These are phyloP conservation scores for Hydractinia echinata DNA, from an alignment of 30 jellyfish, hydroid and myxozoan species.

Conservation along the genomic window DNA sequence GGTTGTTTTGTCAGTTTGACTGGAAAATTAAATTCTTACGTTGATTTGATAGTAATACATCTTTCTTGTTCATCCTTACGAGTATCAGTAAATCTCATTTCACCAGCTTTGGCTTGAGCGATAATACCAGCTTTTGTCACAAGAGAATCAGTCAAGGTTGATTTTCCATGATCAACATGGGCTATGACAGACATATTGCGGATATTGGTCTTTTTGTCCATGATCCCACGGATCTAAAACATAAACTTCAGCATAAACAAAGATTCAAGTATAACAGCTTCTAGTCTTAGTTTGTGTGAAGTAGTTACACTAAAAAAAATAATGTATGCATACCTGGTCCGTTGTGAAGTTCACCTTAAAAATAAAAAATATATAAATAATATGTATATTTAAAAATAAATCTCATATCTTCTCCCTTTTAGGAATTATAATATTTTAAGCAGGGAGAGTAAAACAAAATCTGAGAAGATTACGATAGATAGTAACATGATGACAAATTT, in stretches of 20 bases:
- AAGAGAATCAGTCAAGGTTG: slow-evolving; percentile 97
- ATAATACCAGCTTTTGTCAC: slow-evolving; percentile 99
- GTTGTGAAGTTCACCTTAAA: slow-evolving; percentile 93
- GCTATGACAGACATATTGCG: slow-evolving; percentile 99
- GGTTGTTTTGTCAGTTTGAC: neutral
- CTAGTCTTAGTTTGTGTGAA: neutral
- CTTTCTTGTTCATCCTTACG: slow-evolving; percentile 99
- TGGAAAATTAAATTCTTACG: slow-evolving; percentile 33
- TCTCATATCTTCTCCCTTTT: neutral
- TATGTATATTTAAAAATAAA: neutral
- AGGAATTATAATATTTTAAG: neutral
- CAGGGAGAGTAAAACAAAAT: neutral
- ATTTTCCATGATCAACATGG: slow-evolving; percentile 99
- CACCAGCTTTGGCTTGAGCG: slow-evolving; percentile 99
- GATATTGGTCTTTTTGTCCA: slow-evolving; percentile 97
- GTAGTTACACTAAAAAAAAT: neutral
- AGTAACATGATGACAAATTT: slow-evolving; percentile 2
- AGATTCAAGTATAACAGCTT: neutral
- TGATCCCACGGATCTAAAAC: slow-evolving; percentile 88
- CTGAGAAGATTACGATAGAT: slow-evolving; percentile 1
- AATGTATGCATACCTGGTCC: slow-evolving; percentile 70
- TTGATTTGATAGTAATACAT: slow-evolving; percentile 97
- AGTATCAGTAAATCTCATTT: slow-evolving; percentile 98
- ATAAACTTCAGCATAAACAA: neutral
- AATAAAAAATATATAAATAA: slow-evolving; percentile 16